Conservation (phyloP, 2,797 vertebrate genomes). For the Antrozous pallidus region DNA sequence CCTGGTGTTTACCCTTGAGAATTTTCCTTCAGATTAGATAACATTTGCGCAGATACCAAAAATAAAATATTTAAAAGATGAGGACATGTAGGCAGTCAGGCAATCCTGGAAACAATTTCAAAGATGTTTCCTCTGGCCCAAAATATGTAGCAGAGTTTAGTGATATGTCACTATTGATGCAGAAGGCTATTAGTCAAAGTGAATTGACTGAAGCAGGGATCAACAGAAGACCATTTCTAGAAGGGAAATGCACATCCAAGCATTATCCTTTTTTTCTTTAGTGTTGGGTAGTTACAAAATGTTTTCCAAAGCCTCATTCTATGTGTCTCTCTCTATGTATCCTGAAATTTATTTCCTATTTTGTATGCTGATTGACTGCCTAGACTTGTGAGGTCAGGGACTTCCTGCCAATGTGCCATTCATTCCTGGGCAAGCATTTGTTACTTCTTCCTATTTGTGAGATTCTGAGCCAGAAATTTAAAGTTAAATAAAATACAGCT, state of each 20-base stretch:
- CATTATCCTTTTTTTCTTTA: neutral
- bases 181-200: slow-evolving; percentile 63
- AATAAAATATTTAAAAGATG: slow-evolving; percentile 62
- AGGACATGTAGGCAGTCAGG: slow-evolving; percentile 43
- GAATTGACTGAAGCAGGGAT: slow-evolving; percentile 54
- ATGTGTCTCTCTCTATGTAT: neutral
- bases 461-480: neutral
- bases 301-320: slow-evolving; percentile 18
- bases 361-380: neutral
- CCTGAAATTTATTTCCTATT: slow-evolving; percentile 26
- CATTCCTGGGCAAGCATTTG: neutral
- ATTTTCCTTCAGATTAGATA: slow-evolving; percentile 35
- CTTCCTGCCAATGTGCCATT: neutral
- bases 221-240: slow-evolving; percentile 54
- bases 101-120: slow-evolving; percentile 56
- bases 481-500: neutral
- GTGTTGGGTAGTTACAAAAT: neutral
- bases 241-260: neutral
- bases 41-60: slow-evolving; percentile 55
- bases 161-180: slow-evolving; percentile 65
- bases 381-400: neutral
- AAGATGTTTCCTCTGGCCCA: slow-evolving; percentile 52
- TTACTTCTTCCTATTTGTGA: neutral
- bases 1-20: neutral
- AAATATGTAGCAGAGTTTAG: slow-evolving; percentile 54